Percentiles rank a stretch among this genome's conserved stretches.
These are phyloP conservation scores for Leucophora obtusa DNA, from an alignment of 2,888 invertebrate genomes.

Conservation along the genomic window DNA sequence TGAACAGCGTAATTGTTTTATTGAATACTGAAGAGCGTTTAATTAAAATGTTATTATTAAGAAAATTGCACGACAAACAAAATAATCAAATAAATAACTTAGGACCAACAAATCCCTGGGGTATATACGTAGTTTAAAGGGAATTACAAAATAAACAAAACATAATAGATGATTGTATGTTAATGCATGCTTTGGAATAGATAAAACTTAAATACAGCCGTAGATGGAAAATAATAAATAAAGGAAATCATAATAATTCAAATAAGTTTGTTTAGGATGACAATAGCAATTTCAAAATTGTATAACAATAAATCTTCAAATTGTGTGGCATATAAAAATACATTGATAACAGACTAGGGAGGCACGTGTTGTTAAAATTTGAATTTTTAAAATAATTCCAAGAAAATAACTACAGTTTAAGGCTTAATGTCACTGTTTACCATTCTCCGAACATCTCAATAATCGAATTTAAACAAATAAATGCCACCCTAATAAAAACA, in stretches of 20 bases:
- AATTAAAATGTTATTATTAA: conserved; percentile 9
- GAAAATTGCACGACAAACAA: background rate
- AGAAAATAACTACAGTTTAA: too few relatives aligned
- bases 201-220: background rate
- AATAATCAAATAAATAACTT: background rate
- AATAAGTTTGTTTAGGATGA: background rate
- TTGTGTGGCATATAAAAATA: background rate
- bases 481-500: background rate
- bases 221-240: background rate
- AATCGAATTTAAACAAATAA: background rate
- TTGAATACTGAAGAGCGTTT: conserved; percentile 32
- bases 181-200: conserved; percentile 5
- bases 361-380: background rate
- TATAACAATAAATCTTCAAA: background rate
- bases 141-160: background rate
- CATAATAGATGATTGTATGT: too few relatives aligned
- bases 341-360: background rate
- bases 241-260: background rate
- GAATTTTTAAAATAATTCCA: background rate
- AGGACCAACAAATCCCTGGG: background rate
- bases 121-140: background rate
- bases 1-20: background rate
- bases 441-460: too few relatives aligned
- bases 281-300: background rate
- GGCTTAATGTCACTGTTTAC: too few relatives aligned